Evolutionary conservation across 2,888 invertebrate species (phyloP), one percentile per base, ranked within the genome.

Genomic region (Halictus ligatus): DNA sequence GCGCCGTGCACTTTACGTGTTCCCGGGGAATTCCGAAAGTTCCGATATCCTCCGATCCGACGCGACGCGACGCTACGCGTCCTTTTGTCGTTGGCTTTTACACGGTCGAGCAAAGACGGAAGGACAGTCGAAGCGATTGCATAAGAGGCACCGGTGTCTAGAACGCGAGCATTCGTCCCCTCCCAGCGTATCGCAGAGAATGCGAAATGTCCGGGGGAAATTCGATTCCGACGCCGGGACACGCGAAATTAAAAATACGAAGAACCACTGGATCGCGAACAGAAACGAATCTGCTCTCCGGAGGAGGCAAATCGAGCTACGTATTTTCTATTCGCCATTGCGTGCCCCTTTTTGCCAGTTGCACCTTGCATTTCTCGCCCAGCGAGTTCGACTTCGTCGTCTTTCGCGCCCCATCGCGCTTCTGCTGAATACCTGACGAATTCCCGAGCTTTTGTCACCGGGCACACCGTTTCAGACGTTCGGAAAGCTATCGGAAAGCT

Each of bases 141-240:
- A n/a, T n/a, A 71, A 71, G 71, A 71, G 12, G 29, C 54, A 18
- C 18, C 58, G 60, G n/a, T 75, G 69, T 67, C 40, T 67, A 25
- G 75, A 54, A 74, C 35, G 29, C 54, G 18, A n/a, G 58, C 12
- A n/a, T 58, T n/a, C 58, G 58, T n/a, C n/a, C n/a, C 6, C 13
- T 12, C 6, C 13, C 25, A 4, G 58, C 58, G 60, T n/a, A 13
- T 13, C 60, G 13, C 10, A 7, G 60, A 13, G 15, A 29, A 21
- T 64, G 29, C 29, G 64, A 25, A 15, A 64, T 12, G 64, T 60
- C 25, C 60, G 13, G 15, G 29, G 15, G 13, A 64, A 64, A 64
- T 64, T 64, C 29, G 64, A 64, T 64, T 12, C n/a, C 58, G 54
- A 54, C 54, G 54, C 54, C 10, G 21, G 21, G 21, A n/a, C 10